Evolutionary conservation across 2,888 invertebrate genomes (phyloP), one percentile per base, ranked within the genome.

Genomic region (Cheilosia urbana): DNA sequence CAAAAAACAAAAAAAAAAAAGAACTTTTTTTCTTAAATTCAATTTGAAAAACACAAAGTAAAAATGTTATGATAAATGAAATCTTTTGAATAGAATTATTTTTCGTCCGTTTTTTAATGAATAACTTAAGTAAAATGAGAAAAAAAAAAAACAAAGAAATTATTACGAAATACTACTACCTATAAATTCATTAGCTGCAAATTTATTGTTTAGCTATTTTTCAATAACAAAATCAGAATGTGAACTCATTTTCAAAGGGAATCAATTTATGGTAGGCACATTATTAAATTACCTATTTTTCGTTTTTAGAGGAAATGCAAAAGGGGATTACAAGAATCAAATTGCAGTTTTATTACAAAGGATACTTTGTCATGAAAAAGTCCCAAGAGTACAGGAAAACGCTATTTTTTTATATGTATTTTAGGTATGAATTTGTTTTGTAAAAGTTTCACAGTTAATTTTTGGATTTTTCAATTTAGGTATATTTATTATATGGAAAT

Each of bases 41-140:
- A 75, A 80, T 76, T 72, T 72, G 19, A 72, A 78, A 57, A 78
- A 37, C 34, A 13, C 34, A 37, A 37, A 57, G 37, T 47, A 47
- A 68, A 51, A 62, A 77, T 79, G 69, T 75, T 75, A 75, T 75
- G 30, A 66, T 72, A 65, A 79, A 79, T 60, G 21, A 85, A 66
- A 76, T 71, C 75, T 80, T 85, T 85, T 76, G 76, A 85, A 76
- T 80, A 71, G 63, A 79, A 72, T 85, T 85, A 80, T 85, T 85
- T 79, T 85, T 85, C 85, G 80, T 85, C 85, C 71, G 85, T 76
- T 80, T 75, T 79, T 66, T 79, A 84, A 69, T 75, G 75, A 79
- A 84, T 58, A 63, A 65, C 63, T 79, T 75, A 63, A 62, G 66
- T 69, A 79, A 76, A 62, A 55, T 34, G 49, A 58, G 60, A 73